Base-by-base conservation (phyloP, 2,888 invertebrate genomes). In the Rutpela maculata region DNA sequence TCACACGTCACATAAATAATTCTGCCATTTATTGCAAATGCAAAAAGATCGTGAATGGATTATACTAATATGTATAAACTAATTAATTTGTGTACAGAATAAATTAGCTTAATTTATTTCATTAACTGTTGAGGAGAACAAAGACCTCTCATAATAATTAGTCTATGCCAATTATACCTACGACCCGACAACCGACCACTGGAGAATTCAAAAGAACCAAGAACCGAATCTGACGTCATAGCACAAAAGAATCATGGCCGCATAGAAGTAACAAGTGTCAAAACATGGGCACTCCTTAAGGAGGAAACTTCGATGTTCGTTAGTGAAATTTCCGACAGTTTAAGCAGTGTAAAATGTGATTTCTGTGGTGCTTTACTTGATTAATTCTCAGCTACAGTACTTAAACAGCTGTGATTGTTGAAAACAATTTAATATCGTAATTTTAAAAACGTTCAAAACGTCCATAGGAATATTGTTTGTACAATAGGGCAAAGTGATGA, bases 241-340 rank as follows among this genome's bases (percentile, higher is more conserved):
- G 66, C 43, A 66, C 69, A 43, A 71, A 82, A 81, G 79, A 81
- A 86, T 85, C 81, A 85, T 86, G 85, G 85, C 85, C 80, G 81
- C 75, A 60, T 70, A 80, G 82, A 83, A 83, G 85, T 84, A 87
- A 87, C 86, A 86, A 86, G 86, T 86, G 87, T 86, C 86, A 85
- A 86, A 84, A 85, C 82, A 84, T 79, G 76, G 82, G 80, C 75
- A 77, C 76, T 79, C 79, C 78, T 69, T 76, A 78, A 43, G 56
- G 67, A 74, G 59, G n/a, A 74, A 67, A 57, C 17, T 67, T 17
- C 26, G 3, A 56, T 19, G 43, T 15, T 62, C 19, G 15, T 15
- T 18, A 18, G 56, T 38, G 43, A 69, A 31, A 17, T 62, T 56
- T 59, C 12, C 63, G 17, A 43, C 38, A 71, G 71, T 62, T 74